phyloP scores from a whole-genome alignment of 2,797 vertebrate genomes.

The Peromyscus attwateri region DNA sequence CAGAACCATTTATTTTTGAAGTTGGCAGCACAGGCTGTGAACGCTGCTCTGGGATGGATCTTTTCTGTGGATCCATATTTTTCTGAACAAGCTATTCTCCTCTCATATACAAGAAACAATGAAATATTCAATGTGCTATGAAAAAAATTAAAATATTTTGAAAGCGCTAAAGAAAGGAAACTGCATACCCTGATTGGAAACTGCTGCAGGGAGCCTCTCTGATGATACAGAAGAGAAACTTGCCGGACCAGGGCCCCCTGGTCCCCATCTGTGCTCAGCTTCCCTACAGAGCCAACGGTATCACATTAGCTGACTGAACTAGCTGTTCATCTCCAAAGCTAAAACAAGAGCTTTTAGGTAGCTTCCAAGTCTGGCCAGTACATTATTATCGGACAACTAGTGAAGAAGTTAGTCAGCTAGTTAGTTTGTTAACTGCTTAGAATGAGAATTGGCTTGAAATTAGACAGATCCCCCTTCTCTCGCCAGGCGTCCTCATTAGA shows the following conservation, averaged over 20 bases:
- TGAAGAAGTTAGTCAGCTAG: background rate
- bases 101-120: slow-evolving; percentile 81
- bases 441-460: slow-evolving; percentile 23
- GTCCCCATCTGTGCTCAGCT: background rate
- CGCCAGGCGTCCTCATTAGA: too few relatives aligned
- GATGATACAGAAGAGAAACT: slow-evolving; percentile 37
- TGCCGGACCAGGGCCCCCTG: background rate
- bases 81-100: slow-evolving; percentile 65
- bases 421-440: background rate
- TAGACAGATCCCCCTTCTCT: background rate
- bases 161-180: slow-evolving; percentile 73
- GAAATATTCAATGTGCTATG: slow-evolving; percentile 81
- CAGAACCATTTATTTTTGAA: slow-evolving; percentile 81
- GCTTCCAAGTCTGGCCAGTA: background rate
- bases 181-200: slow-evolving; percentile 2
- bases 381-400: background rate
- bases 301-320: background rate
- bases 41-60: slow-evolving; percentile 39
- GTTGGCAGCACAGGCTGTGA: slow-evolving; percentile 73
- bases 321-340: background rate
- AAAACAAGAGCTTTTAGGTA: background rate
- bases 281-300: background rate
- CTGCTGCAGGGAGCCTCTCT: slow-evolving; percentile 25
- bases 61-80: slow-evolving; percentile 72
- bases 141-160: slow-evolving; percentile 75